Conservation (phyloP, 2,113 vertebrate genomes). For the Paralichthys olivaceus region DNA sequence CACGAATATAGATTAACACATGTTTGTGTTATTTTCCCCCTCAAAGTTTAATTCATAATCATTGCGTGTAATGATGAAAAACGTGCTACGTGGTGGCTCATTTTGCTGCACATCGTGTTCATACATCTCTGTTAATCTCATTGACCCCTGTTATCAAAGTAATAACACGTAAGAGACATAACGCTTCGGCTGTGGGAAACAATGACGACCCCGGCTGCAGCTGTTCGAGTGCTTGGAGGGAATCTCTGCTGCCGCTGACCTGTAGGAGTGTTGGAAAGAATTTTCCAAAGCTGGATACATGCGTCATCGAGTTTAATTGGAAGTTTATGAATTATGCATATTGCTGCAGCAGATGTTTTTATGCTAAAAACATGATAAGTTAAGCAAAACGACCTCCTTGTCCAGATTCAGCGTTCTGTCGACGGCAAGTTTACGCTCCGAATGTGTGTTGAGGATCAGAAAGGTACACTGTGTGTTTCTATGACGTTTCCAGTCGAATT, state of each 20-base stretch:
- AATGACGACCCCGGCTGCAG: background rate
- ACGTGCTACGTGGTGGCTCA: conserved; percentile 65
- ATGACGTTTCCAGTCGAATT: conserved; percentile 3
- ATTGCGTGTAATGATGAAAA: conserved; percentile 81
- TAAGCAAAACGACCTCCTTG: background rate
- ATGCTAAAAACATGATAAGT: background rate
- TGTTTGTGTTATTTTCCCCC: conserved; percentile 7
- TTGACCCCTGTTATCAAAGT: conserved; percentile 58
- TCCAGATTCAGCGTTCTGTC: background rate
- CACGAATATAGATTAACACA: conserved; percentile 70
- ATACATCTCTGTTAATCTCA: conserved; percentile 80
- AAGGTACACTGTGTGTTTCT: background rate
- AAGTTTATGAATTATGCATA: conserved; percentile 15
- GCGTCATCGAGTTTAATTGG: conserved; percentile 17
- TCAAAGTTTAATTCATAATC: conserved; percentile 80
- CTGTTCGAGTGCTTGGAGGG: background rate
- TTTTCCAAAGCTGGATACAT: conserved; percentile 5
- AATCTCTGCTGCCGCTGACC: conserved; percentile 10
- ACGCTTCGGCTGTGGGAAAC: conserved; percentile 5
- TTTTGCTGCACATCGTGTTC: conserved; percentile 72
- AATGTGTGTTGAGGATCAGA: background rate
- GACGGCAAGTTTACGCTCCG: background rate
- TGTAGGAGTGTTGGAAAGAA: background rate
- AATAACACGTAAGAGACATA: conserved; percentile 31
- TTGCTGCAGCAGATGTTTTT: background rate